A percentile compares a stretch with the other conserved stretches of the same genome.
Evolutionary conservation across 2,113 vertebrate genomes (phyloP).

Genomic region (Cynopterus brachyotis): DNA sequence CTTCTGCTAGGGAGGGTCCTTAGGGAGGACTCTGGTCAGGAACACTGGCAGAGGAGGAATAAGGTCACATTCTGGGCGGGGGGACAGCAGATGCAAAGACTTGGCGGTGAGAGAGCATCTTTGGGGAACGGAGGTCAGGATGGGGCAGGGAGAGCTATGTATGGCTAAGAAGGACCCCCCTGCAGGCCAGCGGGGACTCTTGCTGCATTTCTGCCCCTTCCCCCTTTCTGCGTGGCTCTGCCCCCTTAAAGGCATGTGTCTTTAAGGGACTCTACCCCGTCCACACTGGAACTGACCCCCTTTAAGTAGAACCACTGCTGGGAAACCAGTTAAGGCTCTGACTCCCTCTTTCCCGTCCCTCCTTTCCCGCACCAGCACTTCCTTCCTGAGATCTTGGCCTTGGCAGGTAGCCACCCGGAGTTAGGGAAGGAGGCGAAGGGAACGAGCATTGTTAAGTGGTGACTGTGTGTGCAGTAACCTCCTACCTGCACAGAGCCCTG

Average conservation of each 20-base stretch:
- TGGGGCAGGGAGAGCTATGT: not conserved
- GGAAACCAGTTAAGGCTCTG: not conserved
- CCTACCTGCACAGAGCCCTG: rapidly evolving
- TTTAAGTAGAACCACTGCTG: not conserved
- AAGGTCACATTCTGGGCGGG: not conserved
- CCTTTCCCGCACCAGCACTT: not conserved
- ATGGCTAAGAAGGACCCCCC: not conserved
- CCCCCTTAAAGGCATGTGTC: not conserved
- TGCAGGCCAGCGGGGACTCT: not conserved
- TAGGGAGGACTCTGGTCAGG: not conserved
- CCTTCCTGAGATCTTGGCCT: not conserved
- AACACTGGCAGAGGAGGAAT: not conserved
- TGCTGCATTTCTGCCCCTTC: no score
- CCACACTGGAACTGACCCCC: not conserved
- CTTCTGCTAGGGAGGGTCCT: not conserved
- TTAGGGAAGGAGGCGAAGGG: not conserved
- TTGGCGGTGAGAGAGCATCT: not conserved
- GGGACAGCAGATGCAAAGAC: not conserved
- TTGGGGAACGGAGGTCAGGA: not conserved
- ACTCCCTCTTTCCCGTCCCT: not conserved
- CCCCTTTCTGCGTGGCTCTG: not conserved
- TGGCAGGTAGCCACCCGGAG: not conserved
- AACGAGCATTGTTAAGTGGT: not conserved
- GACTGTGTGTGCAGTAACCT: not conserved
- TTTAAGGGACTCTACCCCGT: not conserved